These are phyloP conservation scores for Atrina japonica DNA, from an alignment of 2,888 invertebrate genomes.

Conservation along the genomic window DNA sequence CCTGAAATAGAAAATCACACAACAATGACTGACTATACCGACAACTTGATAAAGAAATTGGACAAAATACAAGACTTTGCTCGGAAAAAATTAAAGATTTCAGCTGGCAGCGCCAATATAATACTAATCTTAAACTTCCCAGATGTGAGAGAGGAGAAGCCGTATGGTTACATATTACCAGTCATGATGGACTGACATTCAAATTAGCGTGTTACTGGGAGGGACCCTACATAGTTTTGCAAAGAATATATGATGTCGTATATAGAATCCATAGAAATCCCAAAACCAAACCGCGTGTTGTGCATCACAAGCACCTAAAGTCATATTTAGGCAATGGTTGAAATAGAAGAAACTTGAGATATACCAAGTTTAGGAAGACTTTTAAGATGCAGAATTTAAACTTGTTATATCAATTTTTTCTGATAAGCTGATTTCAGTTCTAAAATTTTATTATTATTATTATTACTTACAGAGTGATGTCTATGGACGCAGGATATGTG, in stretches of 20 bases:
- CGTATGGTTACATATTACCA: slow-evolving; percentile 15
- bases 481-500: no score
- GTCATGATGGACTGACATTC: neutral
- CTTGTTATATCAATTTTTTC: no score
- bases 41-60: slow-evolving; percentile 10
- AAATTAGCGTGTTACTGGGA: slow-evolving; percentile 23
- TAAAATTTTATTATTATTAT: no score
- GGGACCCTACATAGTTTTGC: slow-evolving; percentile 12
- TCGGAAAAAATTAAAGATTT: slow-evolving; percentile 3
- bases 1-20: neutral
- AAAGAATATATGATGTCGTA: slow-evolving; percentile 24
- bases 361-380: no score
- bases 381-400: no score
- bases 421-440: no score
- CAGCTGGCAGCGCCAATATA: slow-evolving; percentile 11
- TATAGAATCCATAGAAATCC: slow-evolving; percentile 16
- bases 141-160: slow-evolving; percentile 17
- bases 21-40: slow-evolving; percentile 2
- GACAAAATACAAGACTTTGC: slow-evolving; percentile 24
- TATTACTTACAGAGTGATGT: no score
- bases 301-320: slow-evolving; percentile 29
- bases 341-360: no score
- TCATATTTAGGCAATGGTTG: slow-evolving; percentile 5
- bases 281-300: slow-evolving; percentile 4
- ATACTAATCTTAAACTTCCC: slow-evolving; percentile 7